phyloP scores from a whole-genome alignment of 2,113 vertebrate genomes.

The Emydocephalus ijimae region DNA sequence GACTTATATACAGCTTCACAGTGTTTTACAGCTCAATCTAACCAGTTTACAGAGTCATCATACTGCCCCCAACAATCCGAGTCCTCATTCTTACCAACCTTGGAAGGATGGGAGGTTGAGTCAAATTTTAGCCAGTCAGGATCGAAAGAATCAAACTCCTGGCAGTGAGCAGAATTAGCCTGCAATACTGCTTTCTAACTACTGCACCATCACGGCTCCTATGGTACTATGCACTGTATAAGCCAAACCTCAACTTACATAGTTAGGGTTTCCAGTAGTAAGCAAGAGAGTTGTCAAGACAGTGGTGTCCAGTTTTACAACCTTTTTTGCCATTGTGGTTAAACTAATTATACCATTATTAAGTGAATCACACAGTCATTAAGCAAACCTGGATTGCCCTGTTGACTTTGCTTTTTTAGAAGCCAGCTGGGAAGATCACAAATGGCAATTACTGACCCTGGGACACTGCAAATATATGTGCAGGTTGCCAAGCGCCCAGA shows the following conservation, averaged over 20 bases:
- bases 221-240: not conserved
- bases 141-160: not conserved
- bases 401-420: not conserved
- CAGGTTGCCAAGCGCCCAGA: not conserved
- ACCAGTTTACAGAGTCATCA: not conserved
- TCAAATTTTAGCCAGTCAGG: not conserved
- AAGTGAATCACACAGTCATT: not conserved
- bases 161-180: not conserved
- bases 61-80: not conserved
- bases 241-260: not conserved
- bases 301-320: not conserved
- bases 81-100: not conserved
- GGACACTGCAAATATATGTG: not conserved
- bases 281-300: no score
- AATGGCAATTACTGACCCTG: not conserved
- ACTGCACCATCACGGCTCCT: not conserved
- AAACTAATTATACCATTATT: not conserved
- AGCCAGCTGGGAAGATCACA: not conserved
- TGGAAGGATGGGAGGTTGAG: not conserved
- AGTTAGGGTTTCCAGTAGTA: not conserved
- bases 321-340: not conserved
- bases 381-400: not conserved
- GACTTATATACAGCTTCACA: not conserved
- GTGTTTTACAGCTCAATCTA: not conserved
- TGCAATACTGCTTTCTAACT: not conserved